Evolutionary conservation across 1,140 invertebrate genomes (phyloP), one percentile per base, ranked within the genome.

Genomic region (Doryteuthis pealeii): DNA sequence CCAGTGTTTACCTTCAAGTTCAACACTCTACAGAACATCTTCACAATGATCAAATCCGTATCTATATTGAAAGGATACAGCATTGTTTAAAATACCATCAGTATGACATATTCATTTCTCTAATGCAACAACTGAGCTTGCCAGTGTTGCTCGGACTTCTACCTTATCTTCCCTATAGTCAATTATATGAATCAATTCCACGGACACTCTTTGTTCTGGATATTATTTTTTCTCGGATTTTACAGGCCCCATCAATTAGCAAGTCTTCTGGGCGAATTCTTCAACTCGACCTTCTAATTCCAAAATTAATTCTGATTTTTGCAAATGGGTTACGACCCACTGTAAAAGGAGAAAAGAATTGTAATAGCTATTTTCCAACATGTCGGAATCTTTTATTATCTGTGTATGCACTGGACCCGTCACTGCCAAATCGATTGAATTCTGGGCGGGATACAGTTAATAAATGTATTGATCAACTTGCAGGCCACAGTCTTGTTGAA

Each of bases 121-220:
- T 95, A 32, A 90, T 96, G 58, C 90, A 92, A 30, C 90, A 93
- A 70, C 87, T 96, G 10, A 93, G 93, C 22, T 90, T 91, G 45
- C 92, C 91, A 1, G 94, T 93, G 1, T 89, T 96, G 75, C 91
- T 91, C 72, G 90, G 90, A 8, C 92, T 94, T 22, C 74, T 91
- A 22, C 73, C 83, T 58, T 94, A 96, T 76, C 88, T 97, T 73
- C 95, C 95, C 0, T 90, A 96, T 28, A 95, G 96, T 83, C 88
- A 95, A 77, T 90, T 97, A 78, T 92, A 96, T 32, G 95, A 96
- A 79, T 91, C 94, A 3, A 90, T 97, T 87, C 95, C 95, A 2
- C 92, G 95, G 84, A 94, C 93, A 69, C 90, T 96, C 1, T 92
- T 93, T 76, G 89, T 97, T 54, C 87, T 97, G 66, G 95, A 97